Conservation (phyloP, 2,888 invertebrate genomes). For the Drosophila prolongata region DNA sequence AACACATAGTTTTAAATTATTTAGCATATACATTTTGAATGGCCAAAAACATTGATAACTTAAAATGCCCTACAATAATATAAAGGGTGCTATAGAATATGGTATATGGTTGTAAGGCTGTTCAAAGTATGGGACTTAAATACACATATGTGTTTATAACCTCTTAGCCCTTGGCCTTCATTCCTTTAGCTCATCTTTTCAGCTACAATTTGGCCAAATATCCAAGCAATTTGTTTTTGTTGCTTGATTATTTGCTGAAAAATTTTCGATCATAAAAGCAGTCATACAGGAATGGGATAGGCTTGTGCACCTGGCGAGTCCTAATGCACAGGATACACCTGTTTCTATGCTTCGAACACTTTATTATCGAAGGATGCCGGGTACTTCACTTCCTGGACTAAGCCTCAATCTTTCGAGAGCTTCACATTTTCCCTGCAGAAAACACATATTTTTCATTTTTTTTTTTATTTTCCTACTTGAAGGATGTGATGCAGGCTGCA, state of each 20-base stretch:
- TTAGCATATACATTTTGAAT: too few relatives aligned
- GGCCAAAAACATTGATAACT: too few relatives aligned
- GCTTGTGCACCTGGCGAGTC: not conserved
- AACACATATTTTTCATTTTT: not conserved
- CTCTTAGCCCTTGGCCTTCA: not conserved
- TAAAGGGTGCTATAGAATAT: too few relatives aligned
- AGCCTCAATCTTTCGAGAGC: slow-evolving; percentile 23
- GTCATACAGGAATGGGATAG: not conserved
- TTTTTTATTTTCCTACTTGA: slow-evolving; percentile 11
- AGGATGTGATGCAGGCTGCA: slow-evolving; percentile 39
- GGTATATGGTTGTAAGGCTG: too few relatives aligned
- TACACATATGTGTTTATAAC: not conserved
- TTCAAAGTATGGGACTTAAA: too few relatives aligned
- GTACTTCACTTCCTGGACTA: slow-evolving; percentile 14
- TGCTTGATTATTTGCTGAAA: not conserved
- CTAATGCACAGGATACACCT: not conserved
- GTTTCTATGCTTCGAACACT: slow-evolving; percentile 7
- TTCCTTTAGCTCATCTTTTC: not conserved
- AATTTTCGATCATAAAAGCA: not conserved
- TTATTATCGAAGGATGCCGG: slow-evolving; percentile 20
- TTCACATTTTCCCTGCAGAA: slow-evolving; percentile 6
- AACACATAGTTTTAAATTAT: too few relatives aligned
- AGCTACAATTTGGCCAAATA: not conserved
- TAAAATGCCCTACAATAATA: too few relatives aligned
- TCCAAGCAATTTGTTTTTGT: not conserved